phyloP scores from a whole-genome alignment of 2,888 invertebrate species.

The Fragum whitleyi region DNA sequence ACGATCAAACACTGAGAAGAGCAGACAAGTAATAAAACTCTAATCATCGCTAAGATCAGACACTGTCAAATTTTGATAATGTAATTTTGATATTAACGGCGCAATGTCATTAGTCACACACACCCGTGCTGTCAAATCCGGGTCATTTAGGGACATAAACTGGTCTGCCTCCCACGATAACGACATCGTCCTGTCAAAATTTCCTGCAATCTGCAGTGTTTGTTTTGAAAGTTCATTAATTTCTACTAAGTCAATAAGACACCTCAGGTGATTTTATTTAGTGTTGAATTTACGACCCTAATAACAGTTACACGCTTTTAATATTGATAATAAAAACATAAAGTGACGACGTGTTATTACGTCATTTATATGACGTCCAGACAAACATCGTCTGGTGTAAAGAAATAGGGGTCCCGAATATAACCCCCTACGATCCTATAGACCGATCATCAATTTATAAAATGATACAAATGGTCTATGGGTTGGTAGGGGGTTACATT shows the following conservation, averaged over 20 bases:
- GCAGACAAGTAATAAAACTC: not conserved
- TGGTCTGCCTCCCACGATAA: constrained; percentile 9
- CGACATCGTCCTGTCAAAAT: not conserved
- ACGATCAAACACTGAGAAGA: not conserved
- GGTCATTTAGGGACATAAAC: constrained; percentile 13
- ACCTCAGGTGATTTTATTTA: constrained; percentile 17
- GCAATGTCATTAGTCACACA: constrained; percentile 18
- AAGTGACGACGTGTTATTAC: not conserved
- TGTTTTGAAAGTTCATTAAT: constrained; percentile 24
- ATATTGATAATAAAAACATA: not conserved
- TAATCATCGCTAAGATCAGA: constrained; percentile 10
- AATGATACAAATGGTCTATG: too few relatives aligned
- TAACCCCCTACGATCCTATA: too few relatives aligned
- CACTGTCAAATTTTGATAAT: constrained; percentile 21
- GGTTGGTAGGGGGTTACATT: too few relatives aligned
- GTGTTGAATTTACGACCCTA: constrained; percentile 1
- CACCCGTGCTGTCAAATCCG: constrained; percentile 10
- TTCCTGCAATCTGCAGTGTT: not conserved
- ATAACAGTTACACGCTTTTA: constrained; percentile 3
- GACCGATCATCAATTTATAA: too few relatives aligned
- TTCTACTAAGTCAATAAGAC: constrained; percentile 12
- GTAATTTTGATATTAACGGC: constrained; percentile 14
- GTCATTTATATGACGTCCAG: not conserved
- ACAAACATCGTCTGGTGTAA: not conserved
- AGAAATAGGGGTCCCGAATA: too few relatives aligned